Evolutionary conservation across 2,113 vertebrate genomes (phyloP), one percentile per base, ranked within the genome.

Genomic region (Chaetodon trifascialis): DNA sequence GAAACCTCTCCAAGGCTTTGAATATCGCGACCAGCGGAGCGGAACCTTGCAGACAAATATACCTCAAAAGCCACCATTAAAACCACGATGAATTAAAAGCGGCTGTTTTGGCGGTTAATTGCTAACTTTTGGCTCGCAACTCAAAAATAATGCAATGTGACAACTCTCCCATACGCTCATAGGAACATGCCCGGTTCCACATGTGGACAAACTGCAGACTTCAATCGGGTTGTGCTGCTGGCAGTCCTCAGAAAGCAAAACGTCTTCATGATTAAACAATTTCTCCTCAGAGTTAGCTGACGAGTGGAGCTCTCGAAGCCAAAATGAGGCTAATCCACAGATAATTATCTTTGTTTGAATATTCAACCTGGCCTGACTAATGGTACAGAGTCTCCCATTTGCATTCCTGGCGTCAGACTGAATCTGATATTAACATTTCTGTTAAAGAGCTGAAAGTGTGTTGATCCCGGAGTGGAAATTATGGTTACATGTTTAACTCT

Each of bases 271-370:
- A 89, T 90, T 87, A 86, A 87, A 87, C 40, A 54, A 67, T 86
- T 87, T 71, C 84, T 85, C 73, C 55, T 77, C 73, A 70, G 88
- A 80, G 84, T 90, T 77, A 56, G 74, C 72, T 78, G 83, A 90
- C 87, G 79, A 86, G 93, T 76, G 84, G 72, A 88, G 78, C 85
- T 83, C 82, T 89, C 80, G 67, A 54, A 82, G 80, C 82, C 80
- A 90, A 90, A 90, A 90, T 56, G 84, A 47, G 81, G 80, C 87
- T 92, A 91, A 92, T 91, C 92, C 90, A 85, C 67, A 80, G 87
- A 92, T 90, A 86, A 91, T 94, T 90, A 92, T 89, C 87, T 91
- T 60, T 88, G 88, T 87, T 90, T 91, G 89, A 91, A 89, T 88
- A 92, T 92, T 90, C 59, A 91, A 56, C 47, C 19, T 58, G 69